Base-by-base conservation (phyloP, 1,140 invertebrate genomes). In the Drosophila lacteicornis region DNA sequence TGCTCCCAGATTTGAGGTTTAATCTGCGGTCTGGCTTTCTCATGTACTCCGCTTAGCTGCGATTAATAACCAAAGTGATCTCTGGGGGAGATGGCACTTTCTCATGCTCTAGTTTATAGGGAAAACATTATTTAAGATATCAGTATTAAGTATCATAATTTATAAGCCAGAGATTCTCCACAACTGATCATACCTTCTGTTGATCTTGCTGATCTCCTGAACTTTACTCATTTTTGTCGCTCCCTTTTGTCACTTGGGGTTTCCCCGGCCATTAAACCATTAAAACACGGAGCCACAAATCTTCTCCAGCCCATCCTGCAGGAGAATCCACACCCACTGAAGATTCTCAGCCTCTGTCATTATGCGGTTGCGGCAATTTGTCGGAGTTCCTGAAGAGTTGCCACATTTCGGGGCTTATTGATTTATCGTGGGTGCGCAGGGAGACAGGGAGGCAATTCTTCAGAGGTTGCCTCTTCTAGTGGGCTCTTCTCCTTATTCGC, bases 351-450 rank as follows among this genome's bases (percentile, higher is more conserved):
- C 33, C 62, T 19, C 58, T 15, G 30, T 61, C 30, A 61, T 53
- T 61, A 53, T 27, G 30, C 22, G 56, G 27, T 19, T 59, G 62
- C 42, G 33, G 22, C 61, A 55, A 67, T 70, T 70, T 70, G 49
- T 70, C 40, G 49, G 33, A 25, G 27, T 45, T 40, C 17, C 17
- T 19, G 47, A 53, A 51, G 33, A 45, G 73, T 90, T 90, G 81
- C 81, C 67, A 38, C 25, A 90, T 81, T 79, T 81, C 50, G 58
- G 60, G 45, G 33, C 70, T 90, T 79, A 88, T 88, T 90, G 84
- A 88, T 88, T 88, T 81, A 88, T 90, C 74, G 77, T 19, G 45
- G 51, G 40, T n/a, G 40, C 40, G 4, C 15, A n/a, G 15, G 15
- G 2, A 2, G 15, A 15, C 38, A 43, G 51, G 51, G 51, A 70